Conservation (phyloP, 2,797 vertebrate species). For the Centropyge bicolor region DNA sequence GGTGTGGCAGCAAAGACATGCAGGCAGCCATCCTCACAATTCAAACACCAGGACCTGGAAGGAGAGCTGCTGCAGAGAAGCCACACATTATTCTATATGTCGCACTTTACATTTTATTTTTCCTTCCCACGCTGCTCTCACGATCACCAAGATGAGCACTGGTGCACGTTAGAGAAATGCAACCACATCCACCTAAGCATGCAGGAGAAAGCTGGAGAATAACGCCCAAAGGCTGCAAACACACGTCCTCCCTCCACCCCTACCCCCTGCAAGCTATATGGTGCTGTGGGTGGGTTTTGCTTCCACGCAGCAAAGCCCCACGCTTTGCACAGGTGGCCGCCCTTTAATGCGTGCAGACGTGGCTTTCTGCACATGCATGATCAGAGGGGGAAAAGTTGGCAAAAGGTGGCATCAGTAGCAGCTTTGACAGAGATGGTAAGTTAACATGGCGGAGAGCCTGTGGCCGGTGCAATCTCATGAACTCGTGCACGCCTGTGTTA, state of each 20-base stretch:
- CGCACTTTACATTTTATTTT: neutral
- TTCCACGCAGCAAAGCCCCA: neutral
- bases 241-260: neutral
- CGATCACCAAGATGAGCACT: neutral
- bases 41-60: slow-evolving; percentile 7
- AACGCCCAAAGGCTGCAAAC: slow-evolving; percentile 22
- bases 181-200: slow-evolving; percentile 13
- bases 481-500: slow-evolving; percentile 59
- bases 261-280: neutral
- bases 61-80: neutral
- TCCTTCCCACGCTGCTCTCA: neutral
- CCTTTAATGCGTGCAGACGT: neutral
- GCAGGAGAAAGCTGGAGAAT: neutral
- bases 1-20: slow-evolving; percentile 72
- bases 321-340: slow-evolving; percentile 28
- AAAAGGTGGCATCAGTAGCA: slow-evolving; percentile 42
- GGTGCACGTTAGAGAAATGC: neutral
- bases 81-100: slow-evolving; percentile 10
- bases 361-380: neutral
- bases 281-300: neutral
- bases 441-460: slow-evolving; percentile 77
- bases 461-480: slow-evolving; percentile 49
- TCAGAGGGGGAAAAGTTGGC: slow-evolving; percentile 59
- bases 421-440: slow-evolving; percentile 50
- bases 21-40: slow-evolving; percentile 34